phyloP scores from a whole-genome alignment of 2,113 vertebrate species.

The Picathartes gymnocephalus region DNA sequence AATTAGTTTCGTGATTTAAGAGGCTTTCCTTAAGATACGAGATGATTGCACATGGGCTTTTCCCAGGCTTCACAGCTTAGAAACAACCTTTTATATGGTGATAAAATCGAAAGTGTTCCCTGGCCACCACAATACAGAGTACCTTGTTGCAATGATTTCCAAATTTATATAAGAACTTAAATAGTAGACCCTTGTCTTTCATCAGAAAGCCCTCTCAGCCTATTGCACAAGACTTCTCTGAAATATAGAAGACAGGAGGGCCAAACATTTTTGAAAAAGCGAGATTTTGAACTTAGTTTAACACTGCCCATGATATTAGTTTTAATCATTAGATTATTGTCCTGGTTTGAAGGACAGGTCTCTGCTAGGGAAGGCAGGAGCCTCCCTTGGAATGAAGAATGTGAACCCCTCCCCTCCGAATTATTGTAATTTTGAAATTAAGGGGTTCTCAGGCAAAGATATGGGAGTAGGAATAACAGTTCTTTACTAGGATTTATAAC shows the following conservation, averaged over 20 bases:
- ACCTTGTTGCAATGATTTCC: not conserved
- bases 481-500: too few species aligned
- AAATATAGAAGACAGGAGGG: not conserved
- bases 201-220: not conserved
- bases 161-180: not conserved
- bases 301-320: fast-evolving
- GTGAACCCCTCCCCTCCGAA: too few species aligned
- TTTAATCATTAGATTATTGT: not conserved
- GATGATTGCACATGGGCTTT: not conserved
- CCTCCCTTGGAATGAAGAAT: too few species aligned
- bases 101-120: not conserved
- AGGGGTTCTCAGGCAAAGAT: too few species aligned
- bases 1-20: not conserved
- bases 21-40: not conserved
- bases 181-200: not conserved
- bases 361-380: too few species aligned
- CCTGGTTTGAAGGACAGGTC: too few species aligned
- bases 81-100: not conserved
- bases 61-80: not conserved
- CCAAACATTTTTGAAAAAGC: fast-evolving
- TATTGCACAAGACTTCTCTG: not conserved
- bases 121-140: not conserved
- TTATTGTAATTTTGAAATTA: too few species aligned
- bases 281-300: not conserved
- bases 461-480: too few species aligned